Evolutionary conservation across 2,113 vertebrate species (phyloP), one percentile per base, ranked within the genome.

Genomic region (Neodontobutis hainanensis): DNA sequence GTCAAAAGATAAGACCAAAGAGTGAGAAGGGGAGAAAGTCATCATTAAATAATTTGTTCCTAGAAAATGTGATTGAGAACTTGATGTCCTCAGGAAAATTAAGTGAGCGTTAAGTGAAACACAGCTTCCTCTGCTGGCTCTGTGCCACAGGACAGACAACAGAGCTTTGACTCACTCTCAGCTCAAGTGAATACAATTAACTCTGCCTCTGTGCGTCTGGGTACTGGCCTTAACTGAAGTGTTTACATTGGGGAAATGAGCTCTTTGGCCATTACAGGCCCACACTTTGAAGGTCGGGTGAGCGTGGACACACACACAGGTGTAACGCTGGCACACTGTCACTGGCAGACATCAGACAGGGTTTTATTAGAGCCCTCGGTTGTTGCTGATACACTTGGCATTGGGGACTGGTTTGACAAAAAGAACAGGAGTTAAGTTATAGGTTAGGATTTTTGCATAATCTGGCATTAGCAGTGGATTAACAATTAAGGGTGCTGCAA

Each of bases 211-310:
- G 45, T 70, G 42, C 70, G 65, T 43, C 65, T 44, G 48, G 14
- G 45, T 11, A 43, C 15, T 11, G 49, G 56, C 60, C 63, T 65
- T 73, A 51, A 68, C 55, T 81, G 19, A 79, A 83, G 82, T 86
- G 78, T 87, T 86, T 81, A 81, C 84, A 81, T 81, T 73, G 86
- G 73, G 77, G 77, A 85, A 84, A 84, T 82, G 65, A 84, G 76
- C 75, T 83, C 67, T 80, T 75, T 87, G 77, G 73, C 65, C 68
- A 66, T 69, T 75, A 68, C 64, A 5, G 11, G 67, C 32, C 59
- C 61, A 51, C 53, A 62, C 35, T 73, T 70, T 83, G 73, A 80
- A 76, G 68, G 77, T 75, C 88, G 76, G 82, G 27, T 77, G 62
- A 77, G 55, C 64, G n/a, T 51, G 48, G 46, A 73, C 36, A 38